Percentiles rank a stretch among this genome's conserved stretches.
Conservation (phyloP, 2,888 invertebrate species). For the Tenthredo livida region DNA sequence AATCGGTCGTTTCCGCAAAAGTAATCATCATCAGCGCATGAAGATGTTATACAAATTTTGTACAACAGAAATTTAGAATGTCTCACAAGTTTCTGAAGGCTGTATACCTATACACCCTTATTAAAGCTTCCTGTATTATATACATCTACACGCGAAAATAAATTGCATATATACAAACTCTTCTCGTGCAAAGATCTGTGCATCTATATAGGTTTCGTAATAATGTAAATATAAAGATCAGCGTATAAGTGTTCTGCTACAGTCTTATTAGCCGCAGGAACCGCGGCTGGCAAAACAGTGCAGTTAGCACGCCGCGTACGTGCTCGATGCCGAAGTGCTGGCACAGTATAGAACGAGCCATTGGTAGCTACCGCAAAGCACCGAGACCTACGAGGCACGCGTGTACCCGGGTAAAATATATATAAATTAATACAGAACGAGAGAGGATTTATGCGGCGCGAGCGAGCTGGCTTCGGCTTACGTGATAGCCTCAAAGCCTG, state of each 20-base stretch:
- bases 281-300: constrained; percentile 57
- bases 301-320: constrained; percentile 71
- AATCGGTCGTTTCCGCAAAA: neutral
- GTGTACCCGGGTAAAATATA: constrained; percentile 33
- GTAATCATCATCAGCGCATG: neutral
- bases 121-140: neutral
- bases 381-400: constrained; percentile 36
- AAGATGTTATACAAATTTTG: neutral
- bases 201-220: constrained; percentile 18
- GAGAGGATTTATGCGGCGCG: constrained; percentile 27
- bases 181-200: neutral
- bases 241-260: neutral
- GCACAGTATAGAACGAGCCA: neutral
- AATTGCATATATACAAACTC: neutral
- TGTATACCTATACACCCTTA: no score
- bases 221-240: constrained; percentile 36
- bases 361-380: neutral
- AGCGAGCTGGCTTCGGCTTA: neutral
- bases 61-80: neutral
- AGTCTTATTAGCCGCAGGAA: neutral
- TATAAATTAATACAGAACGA: constrained; percentile 43
- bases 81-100: neutral
- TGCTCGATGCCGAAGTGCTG: constrained; percentile 60
- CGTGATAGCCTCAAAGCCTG: neutral
- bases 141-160: neutral